phyloP scores from a whole-genome alignment of 2,888 invertebrate species.

The Augochlorella aurata region DNA sequence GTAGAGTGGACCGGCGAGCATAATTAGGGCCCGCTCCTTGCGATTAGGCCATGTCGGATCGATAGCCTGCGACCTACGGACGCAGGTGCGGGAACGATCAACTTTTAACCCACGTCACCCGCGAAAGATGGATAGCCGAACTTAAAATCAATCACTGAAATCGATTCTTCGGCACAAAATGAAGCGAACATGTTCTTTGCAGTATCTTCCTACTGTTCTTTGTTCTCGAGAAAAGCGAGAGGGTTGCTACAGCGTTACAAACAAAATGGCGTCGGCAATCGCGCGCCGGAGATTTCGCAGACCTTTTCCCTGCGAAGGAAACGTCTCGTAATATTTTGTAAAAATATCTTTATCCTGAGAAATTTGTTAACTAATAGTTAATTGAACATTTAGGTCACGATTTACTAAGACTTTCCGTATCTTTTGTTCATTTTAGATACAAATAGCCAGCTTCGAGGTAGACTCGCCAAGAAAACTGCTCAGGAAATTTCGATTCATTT shows the following conservation, averaged over 20 bases:
- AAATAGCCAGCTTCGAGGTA: no score
- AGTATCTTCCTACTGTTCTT: neutral
- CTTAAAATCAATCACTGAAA: neutral
- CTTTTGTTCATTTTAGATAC: no score
- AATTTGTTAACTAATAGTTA: no score
- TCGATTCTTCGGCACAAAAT: neutral
- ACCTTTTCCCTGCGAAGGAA: no score
- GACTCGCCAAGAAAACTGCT: neutral
- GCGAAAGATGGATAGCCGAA: no score
- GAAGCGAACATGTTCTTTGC: neutral
- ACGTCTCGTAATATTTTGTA: no score
- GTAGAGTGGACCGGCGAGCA: neutral
- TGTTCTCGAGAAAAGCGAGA: neutral
- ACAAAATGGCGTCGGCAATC: neutral
- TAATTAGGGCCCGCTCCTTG: neutral
- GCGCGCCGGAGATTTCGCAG: neutral
- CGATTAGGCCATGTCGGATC: neutral
- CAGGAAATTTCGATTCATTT: neutral
- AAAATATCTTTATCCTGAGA: no score
- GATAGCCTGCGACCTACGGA: neutral
- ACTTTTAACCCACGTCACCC: neutral
- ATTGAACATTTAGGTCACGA: no score
- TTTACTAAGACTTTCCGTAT: no score
- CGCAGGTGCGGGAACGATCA: neutral
- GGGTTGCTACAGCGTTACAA: neutral